Evolutionary conservation across 2,113 vertebrate genomes (phyloP).

Genomic region (Hemibagrus wyckioides): DNA sequence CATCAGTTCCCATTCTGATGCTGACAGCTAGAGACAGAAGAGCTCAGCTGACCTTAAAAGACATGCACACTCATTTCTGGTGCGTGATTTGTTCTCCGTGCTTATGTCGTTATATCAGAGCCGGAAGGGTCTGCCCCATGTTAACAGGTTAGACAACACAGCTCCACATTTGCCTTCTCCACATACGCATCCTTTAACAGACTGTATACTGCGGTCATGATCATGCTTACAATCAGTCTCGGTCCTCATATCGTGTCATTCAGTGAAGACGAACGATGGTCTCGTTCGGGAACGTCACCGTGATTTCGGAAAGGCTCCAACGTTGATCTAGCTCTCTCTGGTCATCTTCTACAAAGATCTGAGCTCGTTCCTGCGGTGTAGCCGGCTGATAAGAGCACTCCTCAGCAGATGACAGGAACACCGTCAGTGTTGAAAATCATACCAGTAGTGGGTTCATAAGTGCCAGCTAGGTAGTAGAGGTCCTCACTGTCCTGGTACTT

Average conservation of each 20-base stretch:
- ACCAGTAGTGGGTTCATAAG: conserved; percentile 97
- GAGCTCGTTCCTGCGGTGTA: conserved; percentile 14
- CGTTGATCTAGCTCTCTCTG: not conserved
- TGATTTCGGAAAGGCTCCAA: conserved; percentile 24
- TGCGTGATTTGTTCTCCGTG: conserved; percentile 16
- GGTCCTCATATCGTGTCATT: conserved; percentile 8
- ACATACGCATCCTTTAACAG: conserved; percentile 22
- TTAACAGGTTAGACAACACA: conserved; percentile 12
- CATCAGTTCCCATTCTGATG: conserved; percentile 38
- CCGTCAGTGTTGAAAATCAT: conserved; percentile 99
- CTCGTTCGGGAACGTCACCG: not conserved
- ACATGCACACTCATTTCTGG: conserved; percentile 21
- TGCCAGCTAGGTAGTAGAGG: conserved; percentile 98
- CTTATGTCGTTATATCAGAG: conserved; percentile 1
- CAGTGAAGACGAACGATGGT: not conserved
- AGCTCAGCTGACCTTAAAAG: conserved; percentile 45
- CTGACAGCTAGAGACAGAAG: conserved; percentile 37
- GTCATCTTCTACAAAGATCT: conserved; percentile 13
- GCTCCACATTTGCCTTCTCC: conserved; percentile 3
- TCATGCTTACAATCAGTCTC: not conserved
- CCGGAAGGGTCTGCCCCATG: not conserved
- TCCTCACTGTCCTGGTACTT: conserved; percentile 98
- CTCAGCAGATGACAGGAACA: conserved; percentile 94
- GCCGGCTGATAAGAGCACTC: not conserved
- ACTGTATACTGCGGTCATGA: conserved; percentile 29